Evolutionary conservation across 2,888 invertebrate species (phyloP).

Genomic region (Eudemis profundana): DNA sequence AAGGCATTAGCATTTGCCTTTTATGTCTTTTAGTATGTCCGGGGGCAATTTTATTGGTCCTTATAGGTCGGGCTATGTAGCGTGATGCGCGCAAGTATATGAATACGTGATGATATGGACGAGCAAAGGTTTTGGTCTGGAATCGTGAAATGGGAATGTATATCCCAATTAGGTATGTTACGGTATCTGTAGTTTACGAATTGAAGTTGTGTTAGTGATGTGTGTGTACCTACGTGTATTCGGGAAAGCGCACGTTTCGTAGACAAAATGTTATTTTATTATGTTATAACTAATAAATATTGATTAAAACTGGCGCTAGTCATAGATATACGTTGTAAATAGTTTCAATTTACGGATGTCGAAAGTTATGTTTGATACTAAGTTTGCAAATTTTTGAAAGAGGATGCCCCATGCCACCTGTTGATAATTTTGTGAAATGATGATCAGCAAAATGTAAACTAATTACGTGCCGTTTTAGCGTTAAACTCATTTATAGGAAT

Average conservation of each 20-base stretch:
- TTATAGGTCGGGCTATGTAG: slow-evolving; percentile 39
- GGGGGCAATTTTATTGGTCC: slow-evolving; percentile 47
- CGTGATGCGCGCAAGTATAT: slow-evolving; percentile 31
- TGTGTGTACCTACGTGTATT: too few species aligned
- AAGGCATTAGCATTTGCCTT: slow-evolving; percentile 50
- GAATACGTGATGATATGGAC: slow-evolving; percentile 35
- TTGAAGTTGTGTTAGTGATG: not conserved
- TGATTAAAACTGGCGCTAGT: too few species aligned
- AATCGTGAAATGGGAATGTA: slow-evolving; percentile 17
- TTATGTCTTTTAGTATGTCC: slow-evolving; percentile 50
- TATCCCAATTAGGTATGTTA: not conserved
- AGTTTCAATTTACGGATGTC: not conserved
- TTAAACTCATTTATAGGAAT: not conserved
- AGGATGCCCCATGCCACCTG: slow-evolving; percentile 2
- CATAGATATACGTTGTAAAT: too few species aligned
- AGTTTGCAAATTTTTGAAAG: slow-evolving; percentile 1
- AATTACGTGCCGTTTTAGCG: not conserved
- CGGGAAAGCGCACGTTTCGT: too few species aligned
- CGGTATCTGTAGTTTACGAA: not conserved
- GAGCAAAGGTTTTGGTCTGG: slow-evolving; percentile 20
- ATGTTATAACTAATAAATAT: too few species aligned
- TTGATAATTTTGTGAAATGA: not conserved
- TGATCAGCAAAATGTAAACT: not conserved
- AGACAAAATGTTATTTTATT: too few species aligned
- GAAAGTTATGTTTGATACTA: not conserved